phyloP scores from a whole-genome alignment of 2,888 invertebrate genomes.

The Pheosia gnoma region DNA sequence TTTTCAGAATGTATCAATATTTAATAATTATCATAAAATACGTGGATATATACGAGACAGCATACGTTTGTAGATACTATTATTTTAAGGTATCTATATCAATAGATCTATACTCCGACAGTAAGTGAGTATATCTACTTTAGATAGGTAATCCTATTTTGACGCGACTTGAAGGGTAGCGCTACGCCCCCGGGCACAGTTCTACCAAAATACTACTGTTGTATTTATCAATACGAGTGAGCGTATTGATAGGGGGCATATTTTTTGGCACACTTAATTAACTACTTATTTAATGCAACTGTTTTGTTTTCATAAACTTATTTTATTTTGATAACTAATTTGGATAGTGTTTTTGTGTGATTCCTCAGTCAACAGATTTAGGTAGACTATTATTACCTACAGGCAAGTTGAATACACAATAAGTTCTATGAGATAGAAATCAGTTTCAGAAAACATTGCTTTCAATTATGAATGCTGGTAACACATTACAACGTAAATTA shows the following conservation, averaged over 20 bases:
- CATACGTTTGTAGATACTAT: no score
- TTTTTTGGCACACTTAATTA: no score
- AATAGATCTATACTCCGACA: no score
- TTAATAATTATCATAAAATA: no score
- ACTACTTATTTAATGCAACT: conserved; percentile 8
- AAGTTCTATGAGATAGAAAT: neutral
- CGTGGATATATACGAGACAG: no score
- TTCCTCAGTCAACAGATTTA: no score
- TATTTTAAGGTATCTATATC: no score
- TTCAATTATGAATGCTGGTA: conserved; percentile 36
- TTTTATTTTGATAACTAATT: neutral
- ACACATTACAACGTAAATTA: neutral
- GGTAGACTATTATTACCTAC: no score
- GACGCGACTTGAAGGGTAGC: conserved; percentile 51
- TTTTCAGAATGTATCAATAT: no score
- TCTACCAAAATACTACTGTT: conserved; percentile 43
- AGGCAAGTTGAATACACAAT: no score
- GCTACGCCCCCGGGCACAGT: conserved; percentile 43
- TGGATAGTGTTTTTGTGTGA: no score
- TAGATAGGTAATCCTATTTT: conserved; percentile 54
- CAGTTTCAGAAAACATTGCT: conserved; percentile 7
- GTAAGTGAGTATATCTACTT: conserved; percentile 30
- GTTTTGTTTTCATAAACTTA: neutral
- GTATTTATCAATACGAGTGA: conserved; percentile 48
- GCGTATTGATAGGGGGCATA: conserved; percentile 44